Evolutionary conservation across 2,888 invertebrate species (phyloP).

Genomic region (Taphrorychus bicolor): DNA sequence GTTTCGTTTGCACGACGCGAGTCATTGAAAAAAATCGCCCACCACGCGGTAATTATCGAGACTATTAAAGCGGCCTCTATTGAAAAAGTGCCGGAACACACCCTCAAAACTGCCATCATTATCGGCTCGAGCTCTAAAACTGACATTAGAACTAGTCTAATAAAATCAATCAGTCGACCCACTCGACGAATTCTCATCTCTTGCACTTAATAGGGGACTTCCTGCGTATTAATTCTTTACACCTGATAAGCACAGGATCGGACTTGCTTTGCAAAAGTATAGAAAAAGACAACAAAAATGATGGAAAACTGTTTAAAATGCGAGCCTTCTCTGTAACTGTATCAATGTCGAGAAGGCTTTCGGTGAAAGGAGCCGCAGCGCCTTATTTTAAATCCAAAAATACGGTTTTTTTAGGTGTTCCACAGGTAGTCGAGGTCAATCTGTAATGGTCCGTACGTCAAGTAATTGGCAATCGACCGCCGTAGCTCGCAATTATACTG

Average conservation of each 20-base stretch:
- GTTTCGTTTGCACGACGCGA: not conserved
- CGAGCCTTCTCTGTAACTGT: constrained; percentile 11
- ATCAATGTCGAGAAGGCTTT: constrained; percentile 26
- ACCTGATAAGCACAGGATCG: not conserved
- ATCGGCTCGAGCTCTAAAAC: constrained; percentile 31
- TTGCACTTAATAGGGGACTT: constrained; percentile 33
- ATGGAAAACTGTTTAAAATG: too few relatives aligned
- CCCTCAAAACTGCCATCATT: constrained; percentile 32
- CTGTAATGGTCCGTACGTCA: constrained; percentile 21
- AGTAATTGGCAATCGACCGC: constrained; percentile 24
- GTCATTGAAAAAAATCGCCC: constrained; percentile 24
- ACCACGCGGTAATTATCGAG: constrained; percentile 26
- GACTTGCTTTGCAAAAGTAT: not conserved
- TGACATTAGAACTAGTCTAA: constrained; percentile 36
- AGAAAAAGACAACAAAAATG: too few relatives aligned
- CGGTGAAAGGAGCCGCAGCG: constrained; percentile 20
- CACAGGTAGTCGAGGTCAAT: constrained; percentile 30
- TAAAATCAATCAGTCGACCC: constrained; percentile 36
- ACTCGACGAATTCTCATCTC: constrained; percentile 29
- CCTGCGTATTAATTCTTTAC: constrained; percentile 13
- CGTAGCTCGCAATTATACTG: not conserved
- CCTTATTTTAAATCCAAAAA: constrained; percentile 25
- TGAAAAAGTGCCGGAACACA: constrained; percentile 35
- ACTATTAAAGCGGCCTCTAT: constrained; percentile 11
- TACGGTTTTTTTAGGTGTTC: constrained; percentile 22